Evolutionary conservation across 1,140 invertebrate genomes (phyloP).

Genomic region (Papilio helenus): DNA sequence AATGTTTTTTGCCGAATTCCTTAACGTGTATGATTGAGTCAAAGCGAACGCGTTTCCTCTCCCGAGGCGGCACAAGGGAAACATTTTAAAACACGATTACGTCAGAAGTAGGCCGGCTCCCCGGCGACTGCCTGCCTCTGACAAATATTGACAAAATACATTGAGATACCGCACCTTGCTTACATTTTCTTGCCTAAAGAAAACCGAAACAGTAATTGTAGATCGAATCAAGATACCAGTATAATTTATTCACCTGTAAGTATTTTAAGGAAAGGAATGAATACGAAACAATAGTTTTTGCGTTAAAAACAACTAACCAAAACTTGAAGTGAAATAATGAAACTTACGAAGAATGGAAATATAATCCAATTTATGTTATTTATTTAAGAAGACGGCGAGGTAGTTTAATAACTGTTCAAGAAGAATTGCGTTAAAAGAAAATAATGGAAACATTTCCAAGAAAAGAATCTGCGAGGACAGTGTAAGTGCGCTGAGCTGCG

Average conservation of each 20-base stretch:
- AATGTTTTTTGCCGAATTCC: background rate
- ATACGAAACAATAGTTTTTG: background rate
- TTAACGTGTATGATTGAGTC: slow-evolving; percentile 4
- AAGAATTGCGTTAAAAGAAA: slow-evolving; percentile 12
- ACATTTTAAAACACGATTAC: slow-evolving; percentile 15
- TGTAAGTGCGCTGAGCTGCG: background rate
- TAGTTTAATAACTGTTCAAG: slow-evolving; percentile 2
- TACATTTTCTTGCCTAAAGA: background rate
- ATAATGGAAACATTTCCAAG: slow-evolving; percentile 18
- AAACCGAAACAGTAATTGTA: background rate
- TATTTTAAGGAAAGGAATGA: background rate
- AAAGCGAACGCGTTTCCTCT: background rate
- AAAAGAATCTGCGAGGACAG: slow-evolving; percentile 2
- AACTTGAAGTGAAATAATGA: background rate
- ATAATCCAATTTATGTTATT: slow-evolving; percentile 13
- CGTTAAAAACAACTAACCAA: background rate
- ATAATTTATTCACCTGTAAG: background rate
- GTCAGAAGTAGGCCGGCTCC: background rate
- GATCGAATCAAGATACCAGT: background rate
- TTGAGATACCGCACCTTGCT: background rate
- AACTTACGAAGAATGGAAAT: background rate
- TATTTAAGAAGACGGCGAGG: slow-evolving; percentile 5
- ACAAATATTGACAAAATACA: slow-evolving; percentile 13
- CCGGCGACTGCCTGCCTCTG: background rate
- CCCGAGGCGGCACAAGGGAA: background rate